These are phyloP conservation scores for Spinus pinus DNA, from an alignment of 2,797 vertebrate species.

Conservation along the genomic window DNA sequence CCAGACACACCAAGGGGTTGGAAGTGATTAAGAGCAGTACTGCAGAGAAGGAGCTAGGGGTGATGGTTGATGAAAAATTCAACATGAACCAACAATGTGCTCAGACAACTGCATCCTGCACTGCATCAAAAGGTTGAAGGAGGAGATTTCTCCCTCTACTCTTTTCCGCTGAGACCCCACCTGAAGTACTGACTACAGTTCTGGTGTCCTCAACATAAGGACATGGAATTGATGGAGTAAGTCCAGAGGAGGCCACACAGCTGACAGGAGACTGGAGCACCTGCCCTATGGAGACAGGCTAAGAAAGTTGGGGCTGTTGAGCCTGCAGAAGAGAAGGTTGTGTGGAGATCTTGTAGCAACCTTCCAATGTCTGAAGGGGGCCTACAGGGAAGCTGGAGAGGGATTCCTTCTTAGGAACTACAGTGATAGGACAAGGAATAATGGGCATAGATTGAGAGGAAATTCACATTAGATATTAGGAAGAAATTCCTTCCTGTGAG, in stretches of 20 bases:
- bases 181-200: neutral
- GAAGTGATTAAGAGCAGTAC: neutral
- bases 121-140: neutral
- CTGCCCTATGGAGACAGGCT: fast-evolving
- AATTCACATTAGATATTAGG: neutral
- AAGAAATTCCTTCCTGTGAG: neutral
- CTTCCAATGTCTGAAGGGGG: neutral
- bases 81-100: neutral
- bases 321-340: neutral
- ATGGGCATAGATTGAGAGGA: neutral
- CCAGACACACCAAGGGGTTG: neutral
- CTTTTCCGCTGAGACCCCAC: neutral
- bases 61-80: neutral
- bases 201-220: neutral
- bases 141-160: neutral
- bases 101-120: neutral
- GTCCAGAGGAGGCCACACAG: fast-evolving
- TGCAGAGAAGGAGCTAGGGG: neutral
- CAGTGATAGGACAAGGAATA: neutral
- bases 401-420: neutral
- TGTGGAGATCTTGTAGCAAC: fast-evolving
- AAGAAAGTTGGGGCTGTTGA: neutral
- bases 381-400: neutral
- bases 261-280: neutral
- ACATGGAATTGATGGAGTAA: neutral